These are phyloP conservation scores for Urocolius indicus DNA, from an alignment of 2,113 vertebrate species.

Conservation along the genomic window DNA sequence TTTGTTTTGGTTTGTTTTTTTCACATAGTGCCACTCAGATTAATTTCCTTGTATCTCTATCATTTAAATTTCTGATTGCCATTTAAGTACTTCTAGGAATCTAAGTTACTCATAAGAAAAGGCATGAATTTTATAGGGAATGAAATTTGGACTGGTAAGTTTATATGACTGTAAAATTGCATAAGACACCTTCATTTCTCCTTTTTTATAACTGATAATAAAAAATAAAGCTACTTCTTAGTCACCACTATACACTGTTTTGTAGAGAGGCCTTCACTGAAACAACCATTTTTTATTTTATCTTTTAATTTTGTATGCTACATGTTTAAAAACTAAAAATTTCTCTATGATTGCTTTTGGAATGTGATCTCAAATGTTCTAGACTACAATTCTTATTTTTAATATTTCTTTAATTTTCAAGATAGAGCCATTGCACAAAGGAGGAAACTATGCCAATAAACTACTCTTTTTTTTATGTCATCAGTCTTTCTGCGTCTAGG, in stretches of 20 bases:
- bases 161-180: conserved; percentile 21
- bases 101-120: conserved; percentile 38
- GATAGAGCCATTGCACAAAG: background rate
- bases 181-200: background rate
- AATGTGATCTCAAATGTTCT: background rate
- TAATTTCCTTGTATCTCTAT: background rate
- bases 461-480: background rate
- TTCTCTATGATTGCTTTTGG: background rate
- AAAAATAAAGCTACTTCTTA: conserved; percentile 42
- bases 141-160: conserved; percentile 20
- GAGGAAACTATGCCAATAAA: background rate
- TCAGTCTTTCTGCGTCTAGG: background rate
- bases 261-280: background rate
- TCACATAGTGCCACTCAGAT: background rate
- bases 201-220: conserved; percentile 35
- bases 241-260: conserved; percentile 8
- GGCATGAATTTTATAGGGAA: conserved; percentile 25
- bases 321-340: conserved; percentile 3
- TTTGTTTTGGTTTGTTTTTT: too few species aligned
- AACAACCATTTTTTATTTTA: conserved; percentile 11
- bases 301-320: background rate
- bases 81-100: conserved; percentile 19
- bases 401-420: background rate
- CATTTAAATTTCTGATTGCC: conserved; percentile 16
- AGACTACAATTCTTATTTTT: background rate